A percentile compares a stretch with the other conserved stretches of the same genome.
Evolutionary conservation across 1,140 invertebrate genomes (phyloP).

Genomic region (Drosophila nigromelanica): DNA sequence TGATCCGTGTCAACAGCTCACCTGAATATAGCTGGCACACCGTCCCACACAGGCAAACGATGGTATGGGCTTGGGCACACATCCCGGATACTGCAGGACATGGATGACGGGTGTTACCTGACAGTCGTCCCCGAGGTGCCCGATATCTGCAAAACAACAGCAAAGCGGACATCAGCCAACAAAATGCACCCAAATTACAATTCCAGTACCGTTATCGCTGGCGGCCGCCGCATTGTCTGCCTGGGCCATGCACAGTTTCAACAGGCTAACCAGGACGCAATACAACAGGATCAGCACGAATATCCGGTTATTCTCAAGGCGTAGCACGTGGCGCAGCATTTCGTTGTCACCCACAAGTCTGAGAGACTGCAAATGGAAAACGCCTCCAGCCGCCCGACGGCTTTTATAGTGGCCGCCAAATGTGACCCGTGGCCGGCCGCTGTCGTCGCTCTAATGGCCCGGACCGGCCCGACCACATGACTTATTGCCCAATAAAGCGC

Average conservation of each 20-base stretch:
- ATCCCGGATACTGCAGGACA: constrained; percentile 95
- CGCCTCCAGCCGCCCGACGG: constrained; percentile 7
- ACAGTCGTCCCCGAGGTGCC: constrained; percentile 90
- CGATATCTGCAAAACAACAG: constrained; percentile 59
- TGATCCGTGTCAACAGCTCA: constrained; percentile 68
- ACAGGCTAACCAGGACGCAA: constrained; percentile 64
- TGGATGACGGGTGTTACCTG: constrained; percentile 96
- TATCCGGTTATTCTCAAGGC: constrained; percentile 63
- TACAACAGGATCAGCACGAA: constrained; percentile 66
- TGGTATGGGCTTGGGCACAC: constrained; percentile 95
- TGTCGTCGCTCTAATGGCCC: constrained; percentile 43
- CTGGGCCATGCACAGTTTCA: constrained; percentile 69
- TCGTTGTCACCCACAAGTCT: constrained; percentile 45
- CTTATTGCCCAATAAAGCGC: constrained; percentile 73
- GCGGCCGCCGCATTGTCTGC: constrained; percentile 54
- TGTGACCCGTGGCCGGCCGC: constrained; percentile 12
- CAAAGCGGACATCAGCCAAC: neutral
- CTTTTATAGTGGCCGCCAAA: constrained; percentile 55
- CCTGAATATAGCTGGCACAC: constrained; percentile 96
- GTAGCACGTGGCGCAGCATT: constrained; percentile 65
- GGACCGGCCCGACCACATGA: constrained; percentile 38
- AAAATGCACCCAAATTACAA: neutral
- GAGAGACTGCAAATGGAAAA: constrained; percentile 59
- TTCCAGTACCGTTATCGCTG: constrained; percentile 62
- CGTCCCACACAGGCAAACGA: constrained; percentile 96